These are phyloP conservation scores for Rhabdornis inornatus DNA, from an alignment of 2,113 vertebrate species.

Conservation along the genomic window DNA sequence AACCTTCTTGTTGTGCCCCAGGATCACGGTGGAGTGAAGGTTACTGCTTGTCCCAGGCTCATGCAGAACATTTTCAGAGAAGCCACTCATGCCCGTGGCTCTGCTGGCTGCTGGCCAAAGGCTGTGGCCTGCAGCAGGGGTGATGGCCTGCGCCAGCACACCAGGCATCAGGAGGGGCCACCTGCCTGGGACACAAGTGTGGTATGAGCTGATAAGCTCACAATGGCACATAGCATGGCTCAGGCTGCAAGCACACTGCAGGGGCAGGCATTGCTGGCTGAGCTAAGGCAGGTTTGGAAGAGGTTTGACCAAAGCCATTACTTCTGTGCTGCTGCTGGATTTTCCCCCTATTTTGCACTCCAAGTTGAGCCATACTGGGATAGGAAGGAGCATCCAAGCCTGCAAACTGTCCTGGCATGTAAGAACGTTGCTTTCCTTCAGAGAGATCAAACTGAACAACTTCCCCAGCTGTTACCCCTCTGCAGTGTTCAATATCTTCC, in stretches of 20 bases:
- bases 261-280: background rate
- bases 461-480: background rate
- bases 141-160: background rate
- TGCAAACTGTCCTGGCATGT: background rate
- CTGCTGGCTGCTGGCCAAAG: background rate
- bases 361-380: background rate
- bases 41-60: background rate
- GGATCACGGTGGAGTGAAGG: accelerated
- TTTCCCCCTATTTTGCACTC: background rate
- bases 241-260: accelerated
- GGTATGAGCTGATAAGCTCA: background rate
- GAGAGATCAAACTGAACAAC: background rate
- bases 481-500: accelerated
- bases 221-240: accelerated
- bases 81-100: background rate
- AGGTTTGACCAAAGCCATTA: background rate
- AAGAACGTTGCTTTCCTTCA: background rate
- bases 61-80: background rate
- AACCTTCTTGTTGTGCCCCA: background rate
- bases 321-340: background rate
- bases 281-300: background rate
- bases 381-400: background rate
- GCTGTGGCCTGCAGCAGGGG: background rate
- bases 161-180: background rate
- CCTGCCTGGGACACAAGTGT: background rate